phyloP scores from a whole-genome alignment of 2,113 vertebrate species.

The Oreocharis arfaki region DNA sequence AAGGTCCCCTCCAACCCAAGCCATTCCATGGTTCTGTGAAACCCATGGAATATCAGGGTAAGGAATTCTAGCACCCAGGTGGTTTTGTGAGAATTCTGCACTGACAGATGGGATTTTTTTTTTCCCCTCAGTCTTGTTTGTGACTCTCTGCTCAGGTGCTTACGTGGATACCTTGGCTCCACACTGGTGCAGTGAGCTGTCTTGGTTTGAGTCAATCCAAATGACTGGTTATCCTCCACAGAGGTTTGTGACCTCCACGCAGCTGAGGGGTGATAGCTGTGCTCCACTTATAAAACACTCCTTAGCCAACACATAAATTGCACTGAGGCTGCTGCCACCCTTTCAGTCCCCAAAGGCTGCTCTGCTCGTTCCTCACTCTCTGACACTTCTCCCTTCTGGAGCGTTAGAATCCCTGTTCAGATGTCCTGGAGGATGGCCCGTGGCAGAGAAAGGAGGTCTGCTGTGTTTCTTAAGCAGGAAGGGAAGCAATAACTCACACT shows the following conservation, averaged over 20 bases:
- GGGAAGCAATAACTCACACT: neutral
- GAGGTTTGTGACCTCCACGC: neutral
- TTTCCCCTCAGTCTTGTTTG: neutral
- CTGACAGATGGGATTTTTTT: neutral
- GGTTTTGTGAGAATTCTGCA: neutral
- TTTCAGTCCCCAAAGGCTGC: neutral
- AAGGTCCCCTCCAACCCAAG: neutral
- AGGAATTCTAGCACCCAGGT: neutral
- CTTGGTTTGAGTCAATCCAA: neutral
- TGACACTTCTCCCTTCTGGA: neutral
- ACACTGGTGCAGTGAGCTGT: neutral
- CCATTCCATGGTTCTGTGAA: neutral
- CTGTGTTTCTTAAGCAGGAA: neutral
- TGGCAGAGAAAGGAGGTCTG: neutral
- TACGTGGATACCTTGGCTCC: accelerated
- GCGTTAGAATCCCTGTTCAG: neutral
- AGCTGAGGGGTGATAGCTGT: neutral
- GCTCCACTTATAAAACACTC: neutral
- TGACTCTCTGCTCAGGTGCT: neutral
- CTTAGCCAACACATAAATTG: neutral
- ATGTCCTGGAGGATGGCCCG: neutral
- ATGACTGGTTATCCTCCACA: neutral
- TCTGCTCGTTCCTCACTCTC: neutral
- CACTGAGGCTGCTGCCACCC: neutral
- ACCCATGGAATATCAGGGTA: neutral